Base-by-base conservation (phyloP, 1,140 invertebrate species). In the Scaptomyza graminum region DNA sequence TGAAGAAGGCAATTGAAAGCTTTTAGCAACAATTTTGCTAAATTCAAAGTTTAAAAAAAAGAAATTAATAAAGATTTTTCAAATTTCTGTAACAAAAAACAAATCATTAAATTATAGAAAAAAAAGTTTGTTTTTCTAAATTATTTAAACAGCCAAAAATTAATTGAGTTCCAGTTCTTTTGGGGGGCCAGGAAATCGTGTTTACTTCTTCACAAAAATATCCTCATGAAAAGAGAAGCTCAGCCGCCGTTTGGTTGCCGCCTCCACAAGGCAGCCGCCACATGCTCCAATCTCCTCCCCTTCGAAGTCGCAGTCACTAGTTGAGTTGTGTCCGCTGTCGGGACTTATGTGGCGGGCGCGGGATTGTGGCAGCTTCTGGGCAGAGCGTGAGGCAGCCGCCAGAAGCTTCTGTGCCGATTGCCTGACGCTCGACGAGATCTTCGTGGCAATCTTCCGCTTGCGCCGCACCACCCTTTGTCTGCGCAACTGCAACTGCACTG, bases 271-370 rank as follows among this genome's bases (percentile, higher is more conserved):
- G 2, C 57, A 63, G 1, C 12, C 55, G 0, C 46, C 73, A 9
- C 51, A 63, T 9, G 52, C 15, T 0, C 74, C 75, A 34, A 71
- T 74, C 22, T 89, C 79, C 6, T 79, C 74, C 28, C 15, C 47
- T n/a, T 83, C 80, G 47, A 90, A 68, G 12, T 90, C 89, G n/a
- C 79, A 72, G 13, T 76, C 74, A 22, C 74, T 65, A 43, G 62
- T 67, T 18, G 90, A 91, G 52, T 91, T 91, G 70, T 90, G 90
- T 0, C 90, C 90, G 39, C 90, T 91, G 66, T 91, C 90, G 37
- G 90, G 90, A 16, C 90, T 91, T 5, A 91, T 77, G 72, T 90
- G 84, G 9, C 22, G 63, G 8, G 71, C 15, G 11, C 9, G 18
- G 18, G 31, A 18, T 11, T 13, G 56, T 9, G 56, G 65, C 12